Conservation (phyloP, 2,888 invertebrate genomes). For the Mesorhabditis sp. region DNA sequence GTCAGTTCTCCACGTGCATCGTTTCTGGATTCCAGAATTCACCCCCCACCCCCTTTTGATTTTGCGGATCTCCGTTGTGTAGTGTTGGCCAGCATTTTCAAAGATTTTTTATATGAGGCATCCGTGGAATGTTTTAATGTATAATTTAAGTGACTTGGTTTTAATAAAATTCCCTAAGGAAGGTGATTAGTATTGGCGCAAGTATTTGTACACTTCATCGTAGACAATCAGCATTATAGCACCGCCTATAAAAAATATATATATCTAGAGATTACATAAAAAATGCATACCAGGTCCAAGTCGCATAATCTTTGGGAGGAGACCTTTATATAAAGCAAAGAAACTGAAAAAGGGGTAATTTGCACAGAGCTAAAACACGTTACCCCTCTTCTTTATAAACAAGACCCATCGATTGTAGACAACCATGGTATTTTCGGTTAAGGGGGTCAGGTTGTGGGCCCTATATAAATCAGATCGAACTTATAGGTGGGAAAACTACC, state of each 20-base stretch:
- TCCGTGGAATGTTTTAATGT: no score
- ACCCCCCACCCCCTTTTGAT: no score
- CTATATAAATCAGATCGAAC: neutral
- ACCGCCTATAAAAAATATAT: slow-evolving; percentile 64
- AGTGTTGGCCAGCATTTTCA: no score
- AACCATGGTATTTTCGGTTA: slow-evolving; percentile 72
- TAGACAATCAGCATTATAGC: slow-evolving; percentile 89
- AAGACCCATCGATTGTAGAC: slow-evolving; percentile 70
- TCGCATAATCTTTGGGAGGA: slow-evolving; percentile 82
- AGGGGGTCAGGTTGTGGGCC: slow-evolving; percentile 63
- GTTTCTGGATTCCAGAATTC: no score
- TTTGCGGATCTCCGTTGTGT: no score
- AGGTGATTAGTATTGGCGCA: neutral
- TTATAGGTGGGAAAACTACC: slow-evolving; percentile 59
- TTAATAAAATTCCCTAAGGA: no score
- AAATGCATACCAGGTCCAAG: slow-evolving; percentile 70
- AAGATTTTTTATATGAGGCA: no score
- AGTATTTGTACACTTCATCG: slow-evolving; percentile 74
- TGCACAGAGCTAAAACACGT: slow-evolving; percentile 50
- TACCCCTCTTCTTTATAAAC: slow-evolving; percentile 87
- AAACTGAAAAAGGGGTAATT: slow-evolving; percentile 67
- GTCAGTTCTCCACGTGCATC: no score
- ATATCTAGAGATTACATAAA: neutral
- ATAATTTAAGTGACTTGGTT: no score
- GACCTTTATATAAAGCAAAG: slow-evolving; percentile 82